phyloP scores from a whole-genome alignment of 2,888 invertebrate species.

The Notodonta dromedarius region DNA sequence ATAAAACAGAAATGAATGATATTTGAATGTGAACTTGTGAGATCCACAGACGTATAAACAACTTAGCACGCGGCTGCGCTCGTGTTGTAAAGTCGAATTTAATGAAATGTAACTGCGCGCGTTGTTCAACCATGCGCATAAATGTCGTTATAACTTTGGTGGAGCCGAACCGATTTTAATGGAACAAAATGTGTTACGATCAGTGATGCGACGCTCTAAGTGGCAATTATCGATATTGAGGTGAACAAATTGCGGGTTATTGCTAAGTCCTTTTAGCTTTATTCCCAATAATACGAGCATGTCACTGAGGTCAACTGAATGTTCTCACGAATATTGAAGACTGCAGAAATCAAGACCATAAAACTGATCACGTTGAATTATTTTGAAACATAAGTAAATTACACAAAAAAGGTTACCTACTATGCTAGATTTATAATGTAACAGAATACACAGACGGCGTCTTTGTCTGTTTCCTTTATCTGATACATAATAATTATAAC shows the following conservation, averaged over 20 bases:
- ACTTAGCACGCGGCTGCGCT: slow-evolving; percentile 22
- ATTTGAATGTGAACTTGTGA: slow-evolving; percentile 20
- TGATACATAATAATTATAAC: not conserved
- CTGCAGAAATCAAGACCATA: not conserved
- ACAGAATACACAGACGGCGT: not conserved
- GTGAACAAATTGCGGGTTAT: not conserved
- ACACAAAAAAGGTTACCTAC: not conserved
- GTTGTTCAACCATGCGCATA: slow-evolving; percentile 20
- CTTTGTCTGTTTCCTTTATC: not conserved
- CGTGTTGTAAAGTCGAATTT: slow-evolving; percentile 27
- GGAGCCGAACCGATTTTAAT: slow-evolving; percentile 23
- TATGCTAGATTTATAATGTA: not conserved
- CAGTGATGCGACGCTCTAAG: not conserved
- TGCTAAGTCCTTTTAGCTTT: not conserved
- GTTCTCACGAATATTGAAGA: not conserved
- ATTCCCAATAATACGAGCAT: not conserved
- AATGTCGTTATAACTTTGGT: slow-evolving; percentile 33
- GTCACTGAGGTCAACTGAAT: not conserved
- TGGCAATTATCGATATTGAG: slow-evolving; percentile 3
- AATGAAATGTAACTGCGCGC: slow-evolving; percentile 34
- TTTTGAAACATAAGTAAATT: not conserved
- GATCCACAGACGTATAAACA: slow-evolving; percentile 17
- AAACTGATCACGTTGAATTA: not conserved
- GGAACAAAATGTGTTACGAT: slow-evolving; percentile 19
- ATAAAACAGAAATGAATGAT: slow-evolving; percentile 28